A percentile compares a stretch with the other conserved stretches of the same genome.
These are phyloP conservation scores for Heliothis virescens DNA, from an alignment of 1,140 invertebrate genomes.

Conservation along the genomic window DNA sequence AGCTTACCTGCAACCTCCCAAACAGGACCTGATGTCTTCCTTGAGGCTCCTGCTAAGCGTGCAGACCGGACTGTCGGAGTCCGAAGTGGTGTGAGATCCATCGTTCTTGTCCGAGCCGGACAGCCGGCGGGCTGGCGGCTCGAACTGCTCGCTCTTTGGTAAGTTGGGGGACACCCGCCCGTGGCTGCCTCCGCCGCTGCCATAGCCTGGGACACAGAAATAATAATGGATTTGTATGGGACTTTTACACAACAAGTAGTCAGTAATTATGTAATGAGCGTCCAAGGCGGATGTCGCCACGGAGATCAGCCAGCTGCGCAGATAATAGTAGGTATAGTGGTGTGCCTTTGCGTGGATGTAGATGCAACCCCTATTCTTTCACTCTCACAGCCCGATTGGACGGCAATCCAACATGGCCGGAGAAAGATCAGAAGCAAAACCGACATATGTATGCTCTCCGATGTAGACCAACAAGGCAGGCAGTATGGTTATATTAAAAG, in stretches of 20 bases:
- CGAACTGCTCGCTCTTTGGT: constrained; percentile 79
- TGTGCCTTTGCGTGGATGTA: too few species aligned
- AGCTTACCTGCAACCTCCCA: constrained; percentile 71
- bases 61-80: constrained; percentile 73
- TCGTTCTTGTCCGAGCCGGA: constrained; percentile 71
- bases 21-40: constrained; percentile 78
- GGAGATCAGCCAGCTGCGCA: too few species aligned
- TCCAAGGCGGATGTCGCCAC: too few species aligned
- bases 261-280: too few species aligned
- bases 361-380: too few species aligned
- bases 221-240: neutral
- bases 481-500: too few species aligned
- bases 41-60: constrained; percentile 78
- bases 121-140: constrained; percentile 54
- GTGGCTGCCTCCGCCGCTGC: constrained; percentile 77
- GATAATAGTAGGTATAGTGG: neutral
- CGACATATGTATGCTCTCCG: too few species aligned
- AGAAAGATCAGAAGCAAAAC: too few species aligned
- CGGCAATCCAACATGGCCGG: too few species aligned
- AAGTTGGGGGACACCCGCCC: constrained; percentile 77
- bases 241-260: too few species aligned
- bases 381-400: too few species aligned
- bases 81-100: constrained; percentile 73
- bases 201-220: constrained; percentile 65
- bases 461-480: too few species aligned